Percentiles rank a stretch among this genome's conserved stretches.
These are phyloP conservation scores for Oryzias sinensis DNA, from an alignment of 2,797 vertebrate species.

Conservation along the genomic window DNA sequence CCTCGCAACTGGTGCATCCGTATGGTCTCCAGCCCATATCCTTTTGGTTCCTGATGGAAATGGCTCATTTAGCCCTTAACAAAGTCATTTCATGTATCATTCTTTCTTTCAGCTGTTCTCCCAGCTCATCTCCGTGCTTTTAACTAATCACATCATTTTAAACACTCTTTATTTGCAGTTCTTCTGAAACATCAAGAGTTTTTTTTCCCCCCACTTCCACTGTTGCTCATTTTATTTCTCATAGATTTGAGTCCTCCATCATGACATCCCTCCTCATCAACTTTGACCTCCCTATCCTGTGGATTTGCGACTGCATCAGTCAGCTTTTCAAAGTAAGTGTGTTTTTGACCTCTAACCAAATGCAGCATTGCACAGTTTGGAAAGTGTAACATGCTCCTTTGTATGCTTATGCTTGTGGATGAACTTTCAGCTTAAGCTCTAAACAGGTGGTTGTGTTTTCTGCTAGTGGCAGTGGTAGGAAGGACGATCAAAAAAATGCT, in stretches of 20 bases:
- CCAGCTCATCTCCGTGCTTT: background rate
- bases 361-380: slow-evolving; percentile 18
- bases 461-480: slow-evolving; percentile 18
- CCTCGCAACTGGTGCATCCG: slow-evolving; percentile 98
- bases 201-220: background rate
- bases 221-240: background rate
- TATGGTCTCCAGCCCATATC: slow-evolving; percentile 99
- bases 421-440: slow-evolving; percentile 13
- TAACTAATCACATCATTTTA: slow-evolving; percentile 4
- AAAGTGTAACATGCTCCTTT: slow-evolving; percentile 22
- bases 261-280: slow-evolving; percentile 8
- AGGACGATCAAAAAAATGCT: slow-evolving; percentile 36
- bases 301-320: slow-evolving; percentile 24
- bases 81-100: slow-evolving; percentile 2
- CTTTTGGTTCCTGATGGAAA: slow-evolving; percentile 69
- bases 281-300: slow-evolving; percentile 18
- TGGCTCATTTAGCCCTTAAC: background rate
- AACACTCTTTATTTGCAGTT: background rate
- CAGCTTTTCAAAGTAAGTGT: slow-evolving; percentile 58
- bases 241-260: slow-evolving; percentile 17
- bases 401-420: slow-evolving; percentile 20
- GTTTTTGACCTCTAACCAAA: slow-evolving; percentile 35
- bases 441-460: slow-evolving; percentile 31
- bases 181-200: background rate
- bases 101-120: background rate